Evolutionary conservation across 37 sponge, comb jelly and placozoan genomes (phyloP).

Genomic region (Trichoplax adhaerens): DNA sequence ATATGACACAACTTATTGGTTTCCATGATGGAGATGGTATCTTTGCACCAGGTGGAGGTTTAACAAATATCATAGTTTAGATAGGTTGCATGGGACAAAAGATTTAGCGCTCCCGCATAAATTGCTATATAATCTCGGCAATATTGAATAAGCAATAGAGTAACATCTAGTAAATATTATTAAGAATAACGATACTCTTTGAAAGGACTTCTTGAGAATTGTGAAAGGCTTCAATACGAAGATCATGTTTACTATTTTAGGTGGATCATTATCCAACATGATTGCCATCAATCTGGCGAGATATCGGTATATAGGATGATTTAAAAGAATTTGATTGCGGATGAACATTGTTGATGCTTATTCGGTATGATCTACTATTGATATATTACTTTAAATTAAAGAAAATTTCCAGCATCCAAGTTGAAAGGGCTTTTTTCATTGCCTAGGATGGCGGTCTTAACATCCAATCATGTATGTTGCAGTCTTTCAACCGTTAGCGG

Average conservation of each 20-base stretch:
- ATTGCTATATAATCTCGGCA: too few relatives aligned
- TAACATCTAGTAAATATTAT: too few relatives aligned
- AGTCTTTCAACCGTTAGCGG: neutral
- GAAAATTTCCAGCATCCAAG: constrained; percentile 42
- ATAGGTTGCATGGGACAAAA: too few relatives aligned
- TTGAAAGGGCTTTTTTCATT: constrained; percentile 23
- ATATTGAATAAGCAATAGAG: too few relatives aligned
- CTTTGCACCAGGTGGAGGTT: neutral
- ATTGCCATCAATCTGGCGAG: neutral
- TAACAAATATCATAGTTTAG: too few relatives aligned
- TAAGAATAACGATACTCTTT: too few relatives aligned
- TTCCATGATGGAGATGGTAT: constrained; percentile 25
- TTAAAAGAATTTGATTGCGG: too few relatives aligned
- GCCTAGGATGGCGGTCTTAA: constrained; percentile 46
- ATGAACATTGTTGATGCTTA: neutral
- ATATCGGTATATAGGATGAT: neutral
- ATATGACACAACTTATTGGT: constrained; percentile 22
- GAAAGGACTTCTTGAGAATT: too few relatives aligned
- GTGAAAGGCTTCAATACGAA: too few relatives aligned
- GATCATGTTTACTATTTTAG: neutral
- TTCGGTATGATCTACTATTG: neutral
- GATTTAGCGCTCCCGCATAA: too few relatives aligned
- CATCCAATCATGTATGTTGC: constrained; percentile 34
- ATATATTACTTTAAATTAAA: neutral
- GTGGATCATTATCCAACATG: constrained; percentile 7